A percentile compares a stretch with the other conserved stretches of the same genome.
Evolutionary conservation across 2,888 invertebrate genomes (phyloP).

Genomic region (Amphipyra berbera): DNA sequence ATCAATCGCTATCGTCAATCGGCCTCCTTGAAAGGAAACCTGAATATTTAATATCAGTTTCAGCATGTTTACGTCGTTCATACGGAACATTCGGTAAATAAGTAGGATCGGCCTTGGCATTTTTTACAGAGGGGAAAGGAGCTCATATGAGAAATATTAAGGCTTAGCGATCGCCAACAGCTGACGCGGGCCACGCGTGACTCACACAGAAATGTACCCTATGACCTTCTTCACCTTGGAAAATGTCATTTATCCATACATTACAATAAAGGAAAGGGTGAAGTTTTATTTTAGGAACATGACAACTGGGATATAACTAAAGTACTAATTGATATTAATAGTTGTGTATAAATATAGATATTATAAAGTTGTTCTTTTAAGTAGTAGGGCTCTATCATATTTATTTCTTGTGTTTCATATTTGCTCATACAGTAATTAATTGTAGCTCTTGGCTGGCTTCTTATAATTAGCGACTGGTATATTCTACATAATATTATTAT

Average conservation of each 20-base stretch:
- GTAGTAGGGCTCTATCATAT: no score
- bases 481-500: background rate
- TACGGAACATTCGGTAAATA: slow-evolving; percentile 62
- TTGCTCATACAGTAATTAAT: no score
- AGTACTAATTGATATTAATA: no score
- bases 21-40: slow-evolving; percentile 29
- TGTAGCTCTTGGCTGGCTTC: no score
- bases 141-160: slow-evolving; percentile 83
- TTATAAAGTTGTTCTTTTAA: no score
- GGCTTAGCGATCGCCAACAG: slow-evolving; percentile 83
- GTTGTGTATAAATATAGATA: no score
- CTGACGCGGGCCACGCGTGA: slow-evolving; percentile 80
- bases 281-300: slow-evolving; percentile 22
- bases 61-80: slow-evolving; percentile 55
- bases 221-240: slow-evolving; percentile 71
- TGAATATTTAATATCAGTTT: slow-evolving; percentile 62
- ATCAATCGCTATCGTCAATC: slow-evolving; percentile 32
- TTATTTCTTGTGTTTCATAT: no score
- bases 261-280: slow-evolving; percentile 46
- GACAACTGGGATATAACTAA: background rate
- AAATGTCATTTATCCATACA: slow-evolving; percentile 62
- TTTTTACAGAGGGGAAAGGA: slow-evolving; percentile 68
- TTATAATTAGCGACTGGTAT: no score
- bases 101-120: slow-evolving; percentile 62
- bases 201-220: slow-evolving; percentile 71